phyloP scores from a whole-genome alignment of 2,797 vertebrate genomes.

The Potorous gilbertii region DNA sequence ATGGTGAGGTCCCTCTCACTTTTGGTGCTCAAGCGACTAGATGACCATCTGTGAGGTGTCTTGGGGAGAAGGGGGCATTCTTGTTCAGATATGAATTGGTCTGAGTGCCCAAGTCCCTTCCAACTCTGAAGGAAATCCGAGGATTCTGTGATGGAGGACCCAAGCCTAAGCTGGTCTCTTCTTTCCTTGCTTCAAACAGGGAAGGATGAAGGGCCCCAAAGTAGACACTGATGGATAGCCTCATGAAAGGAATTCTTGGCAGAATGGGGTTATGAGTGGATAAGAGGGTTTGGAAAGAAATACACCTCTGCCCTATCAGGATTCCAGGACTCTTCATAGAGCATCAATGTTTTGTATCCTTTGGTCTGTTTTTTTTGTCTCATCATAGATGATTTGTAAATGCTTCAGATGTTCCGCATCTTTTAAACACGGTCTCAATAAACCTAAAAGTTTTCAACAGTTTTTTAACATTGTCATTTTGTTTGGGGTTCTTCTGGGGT shows the following conservation, averaged over 20 bases:
- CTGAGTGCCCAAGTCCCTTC: neutral
- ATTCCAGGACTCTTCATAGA: neutral
- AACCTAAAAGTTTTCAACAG: constrained; percentile 25
- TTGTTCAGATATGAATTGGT: neutral
- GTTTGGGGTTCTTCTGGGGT: neutral
- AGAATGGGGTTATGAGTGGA: neutral
- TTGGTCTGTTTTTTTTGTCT: neutral
- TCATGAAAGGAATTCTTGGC: neutral
- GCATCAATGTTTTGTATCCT: accelerated
- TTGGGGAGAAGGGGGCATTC: neutral
- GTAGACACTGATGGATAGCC: neutral
- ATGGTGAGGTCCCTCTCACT: neutral
- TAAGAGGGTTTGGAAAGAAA: neutral
- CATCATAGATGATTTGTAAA: neutral
- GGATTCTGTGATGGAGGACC: neutral
- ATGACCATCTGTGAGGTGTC: neutral
- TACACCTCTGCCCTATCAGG: neutral
- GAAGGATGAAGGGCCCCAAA: neutral
- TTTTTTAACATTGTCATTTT: constrained; percentile 20
- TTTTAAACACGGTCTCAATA: constrained; percentile 19
- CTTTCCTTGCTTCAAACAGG: constrained; percentile 1
- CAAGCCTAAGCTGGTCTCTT: neutral
- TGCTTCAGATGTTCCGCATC: neutral
- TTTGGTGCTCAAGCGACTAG: neutral
- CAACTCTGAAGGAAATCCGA: neutral